Evolutionary conservation across 2,888 invertebrate species (phyloP), one percentile per base, ranked within the genome.

Genomic region (Oxytorus armatus): DNA sequence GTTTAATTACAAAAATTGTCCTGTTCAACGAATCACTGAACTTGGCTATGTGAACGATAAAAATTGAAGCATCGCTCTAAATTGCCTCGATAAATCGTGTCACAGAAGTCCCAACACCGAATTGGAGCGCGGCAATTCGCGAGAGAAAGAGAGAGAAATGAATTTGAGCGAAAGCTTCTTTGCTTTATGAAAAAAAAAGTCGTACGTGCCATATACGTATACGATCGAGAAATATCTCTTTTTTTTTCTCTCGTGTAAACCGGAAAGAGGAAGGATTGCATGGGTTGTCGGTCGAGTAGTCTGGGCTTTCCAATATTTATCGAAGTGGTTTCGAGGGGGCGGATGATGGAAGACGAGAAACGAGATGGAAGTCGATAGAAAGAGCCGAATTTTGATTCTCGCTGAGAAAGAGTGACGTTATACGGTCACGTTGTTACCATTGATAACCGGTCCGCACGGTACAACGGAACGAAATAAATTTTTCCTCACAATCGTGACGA

Each of bases 281-380:
- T 51, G 29, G 79, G 63, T 74, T 69, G 74, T 75, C 80, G 66
- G 39, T 29, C 57, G 70, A 70, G 65, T 51, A 70, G 49, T 69
- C 76, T 76, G 51, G 76, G 44, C 33, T 79, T 76, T 73, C 68
- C 73, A 68, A 73, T 81, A 77, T 72, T 77, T 51, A 74, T 77
- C 61, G 47, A 68, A 77, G 68, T 57, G 47, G 39, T 51, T 25
- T 33, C 39, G 53, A 29, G 53, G 0, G 23, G 4, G 36, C 3
- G 3, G 36, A 51, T 8, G 49, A 23, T 16, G 16, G 29, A n/a
- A 25, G 21, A 49, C 3, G 29, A 14, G 14, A 39, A 16, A 51
- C n/a, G 7, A 5, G 57, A 1, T 18, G 36, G 68, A 18, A 66
- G 10, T 44, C 14, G 42, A 55, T 44, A 59, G 59, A 10, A 10